Conservation (phyloP, 2,113 vertebrate species). For the Ahaetulla prasina region DNA sequence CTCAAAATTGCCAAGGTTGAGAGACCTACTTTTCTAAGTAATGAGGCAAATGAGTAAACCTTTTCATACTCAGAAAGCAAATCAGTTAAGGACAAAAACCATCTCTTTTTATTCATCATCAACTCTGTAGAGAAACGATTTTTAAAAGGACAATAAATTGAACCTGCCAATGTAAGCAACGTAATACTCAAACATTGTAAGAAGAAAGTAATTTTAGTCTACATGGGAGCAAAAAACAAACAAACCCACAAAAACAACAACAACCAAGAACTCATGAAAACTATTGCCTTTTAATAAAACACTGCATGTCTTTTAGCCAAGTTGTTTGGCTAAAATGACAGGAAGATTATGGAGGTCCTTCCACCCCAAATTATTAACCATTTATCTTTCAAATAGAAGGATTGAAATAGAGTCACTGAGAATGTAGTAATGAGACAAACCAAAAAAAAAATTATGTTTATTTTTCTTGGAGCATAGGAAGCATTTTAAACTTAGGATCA, state of each 20-base stretch:
- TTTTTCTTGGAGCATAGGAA: background rate
- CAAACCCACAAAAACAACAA: background rate
- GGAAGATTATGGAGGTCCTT: background rate
- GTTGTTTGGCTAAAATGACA: background rate
- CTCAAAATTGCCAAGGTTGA: background rate
- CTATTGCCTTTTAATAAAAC: background rate
- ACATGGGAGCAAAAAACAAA: background rate
- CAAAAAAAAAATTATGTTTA: no score
- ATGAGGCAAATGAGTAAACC: background rate
- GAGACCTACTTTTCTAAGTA: background rate
- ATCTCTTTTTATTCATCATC: background rate
- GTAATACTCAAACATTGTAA: background rate
- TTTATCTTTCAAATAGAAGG: background rate
- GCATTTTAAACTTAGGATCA: background rate
- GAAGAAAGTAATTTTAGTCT: background rate
- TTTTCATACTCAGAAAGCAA: slow-evolving; percentile 7
- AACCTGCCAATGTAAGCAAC: background rate
- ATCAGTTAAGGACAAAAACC: slow-evolving; percentile 14
- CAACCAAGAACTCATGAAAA: background rate
- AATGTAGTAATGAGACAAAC: background rate
- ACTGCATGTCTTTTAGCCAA: background rate
- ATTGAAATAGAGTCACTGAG: background rate
- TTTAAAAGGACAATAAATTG: background rate
- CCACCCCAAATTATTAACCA: background rate
- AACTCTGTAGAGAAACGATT: slow-evolving; percentile 1